phyloP scores from a whole-genome alignment of 2,113 vertebrate species.

The Nannobrachium achirus region DNA sequence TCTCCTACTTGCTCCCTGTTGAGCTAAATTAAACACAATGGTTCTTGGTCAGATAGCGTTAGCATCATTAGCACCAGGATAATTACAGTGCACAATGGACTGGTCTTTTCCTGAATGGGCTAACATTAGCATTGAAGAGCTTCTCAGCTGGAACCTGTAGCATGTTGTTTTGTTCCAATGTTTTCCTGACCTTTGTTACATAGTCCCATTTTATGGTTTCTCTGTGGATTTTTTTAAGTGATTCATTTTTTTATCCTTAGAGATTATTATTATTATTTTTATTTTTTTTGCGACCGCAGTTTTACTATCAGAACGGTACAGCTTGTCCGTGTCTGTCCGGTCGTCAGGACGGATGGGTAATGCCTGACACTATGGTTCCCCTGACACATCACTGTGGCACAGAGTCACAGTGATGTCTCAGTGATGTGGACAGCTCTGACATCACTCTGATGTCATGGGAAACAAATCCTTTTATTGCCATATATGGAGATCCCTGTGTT shows the following conservation, averaged over 20 bases:
- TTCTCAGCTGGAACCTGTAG: slow-evolving; percentile 6
- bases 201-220: background rate
- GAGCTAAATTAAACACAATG: slow-evolving; percentile 65
- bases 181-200: background rate
- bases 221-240: slow-evolving; percentile 18
- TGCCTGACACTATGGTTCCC: too few species aligned
- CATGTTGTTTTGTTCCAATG: slow-evolving; percentile 29
- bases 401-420: too few species aligned
- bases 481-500: too few species aligned
- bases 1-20: slow-evolving; percentile 43
- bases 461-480: too few species aligned
- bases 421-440: too few species aligned
- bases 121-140: slow-evolving; percentile 21
- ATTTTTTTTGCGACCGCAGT: too few species aligned
- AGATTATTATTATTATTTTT: too few species aligned
- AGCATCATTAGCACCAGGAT: slow-evolving; percentile 56
- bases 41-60: slow-evolving; percentile 50
- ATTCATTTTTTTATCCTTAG: slow-evolving; percentile 8
- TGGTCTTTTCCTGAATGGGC: slow-evolving; percentile 4
- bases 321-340: too few species aligned
- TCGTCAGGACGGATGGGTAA: too few species aligned
- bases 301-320: too few species aligned
- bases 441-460: too few species aligned
- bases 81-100: slow-evolving; percentile 53
- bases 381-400: too few species aligned